Base-by-base conservation (phyloP, 2,797 vertebrate species). In the Periparus ater region DNA sequence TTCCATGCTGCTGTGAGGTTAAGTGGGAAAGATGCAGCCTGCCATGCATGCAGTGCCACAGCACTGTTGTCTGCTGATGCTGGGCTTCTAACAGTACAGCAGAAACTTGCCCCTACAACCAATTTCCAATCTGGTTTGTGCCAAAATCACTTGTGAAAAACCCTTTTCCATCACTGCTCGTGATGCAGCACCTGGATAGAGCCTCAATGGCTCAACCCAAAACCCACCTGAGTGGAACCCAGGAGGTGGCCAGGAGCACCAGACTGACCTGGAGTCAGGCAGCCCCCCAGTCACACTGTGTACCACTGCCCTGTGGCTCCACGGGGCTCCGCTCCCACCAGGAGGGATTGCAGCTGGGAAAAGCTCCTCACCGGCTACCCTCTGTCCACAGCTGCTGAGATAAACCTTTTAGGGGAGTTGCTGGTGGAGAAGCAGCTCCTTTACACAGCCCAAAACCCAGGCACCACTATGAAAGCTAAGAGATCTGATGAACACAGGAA, bases 171-270 rank as follows among this genome's bases (percentile, higher is more conserved):
- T 22, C 26, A 36, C 22, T 48, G 47, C 11, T 54, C 1, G 2
- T 2, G 34, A 68, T 4, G 23, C 15, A 60, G 45, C 9, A 61
- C 2, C 7, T 4, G 5, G 22, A 50, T 17, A 60, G n/a, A 60
- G 47, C 11, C 17, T 9, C n/a, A 6, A 27, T n/a, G 17, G 53
- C 44, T 85, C 48, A 61, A 51, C 36, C 9, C 57, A 50, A 86
- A 47, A 70, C 6, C 13, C 53, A 66, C n/a, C 48, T 0, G 2
- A 78, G 70, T 0, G 1, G 61, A 86, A 0, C 21, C 17, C 27
- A 30, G 25, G 70, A 76, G 21, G 26, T 21, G 38, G 40, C 2
- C 45, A 51, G 51, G 65, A 79, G 51, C 1, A 5, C 6, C 0
- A 0, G 60, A 32, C 45, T 88, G 72, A 34, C 34, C 26, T 17